Conservation (phyloP, 2,797 vertebrate species). For the Buphagus erythrorhynchus region DNA sequence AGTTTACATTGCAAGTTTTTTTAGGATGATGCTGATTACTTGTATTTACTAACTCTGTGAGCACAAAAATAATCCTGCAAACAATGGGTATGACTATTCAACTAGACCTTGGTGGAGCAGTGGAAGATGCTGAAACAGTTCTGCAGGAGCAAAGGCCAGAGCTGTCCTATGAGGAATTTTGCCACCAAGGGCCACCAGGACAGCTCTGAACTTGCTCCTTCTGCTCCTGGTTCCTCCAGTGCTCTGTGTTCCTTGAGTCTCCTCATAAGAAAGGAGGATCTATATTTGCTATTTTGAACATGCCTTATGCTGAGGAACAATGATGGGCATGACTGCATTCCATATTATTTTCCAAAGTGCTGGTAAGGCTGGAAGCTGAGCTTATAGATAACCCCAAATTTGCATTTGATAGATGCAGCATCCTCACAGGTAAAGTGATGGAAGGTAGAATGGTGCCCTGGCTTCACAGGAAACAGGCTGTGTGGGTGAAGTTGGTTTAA, state of each 20-base stretch:
- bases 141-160: not conserved
- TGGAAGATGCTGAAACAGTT: not conserved
- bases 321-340: not conserved
- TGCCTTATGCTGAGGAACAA: not conserved
- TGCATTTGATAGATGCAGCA: not conserved
- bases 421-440: not conserved
- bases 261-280: rapidly evolving
- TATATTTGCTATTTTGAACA: not conserved
- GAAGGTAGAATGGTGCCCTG: not conserved
- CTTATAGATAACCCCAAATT: not conserved
- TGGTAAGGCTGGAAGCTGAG: not conserved
- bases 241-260: not conserved
- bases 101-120: not conserved
- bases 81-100: not conserved
- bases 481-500: not conserved
- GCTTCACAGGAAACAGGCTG: not conserved
- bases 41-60: not conserved
- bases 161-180: not conserved
- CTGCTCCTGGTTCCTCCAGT: not conserved
- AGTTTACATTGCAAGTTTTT: not conserved
- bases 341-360: not conserved
- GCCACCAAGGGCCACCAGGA: not conserved
- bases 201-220: not conserved
- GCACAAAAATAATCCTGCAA: not conserved
- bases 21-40: not conserved